These are phyloP conservation scores for Acleris literana DNA, from an alignment of 2,888 invertebrate species.

Conservation along the genomic window DNA sequence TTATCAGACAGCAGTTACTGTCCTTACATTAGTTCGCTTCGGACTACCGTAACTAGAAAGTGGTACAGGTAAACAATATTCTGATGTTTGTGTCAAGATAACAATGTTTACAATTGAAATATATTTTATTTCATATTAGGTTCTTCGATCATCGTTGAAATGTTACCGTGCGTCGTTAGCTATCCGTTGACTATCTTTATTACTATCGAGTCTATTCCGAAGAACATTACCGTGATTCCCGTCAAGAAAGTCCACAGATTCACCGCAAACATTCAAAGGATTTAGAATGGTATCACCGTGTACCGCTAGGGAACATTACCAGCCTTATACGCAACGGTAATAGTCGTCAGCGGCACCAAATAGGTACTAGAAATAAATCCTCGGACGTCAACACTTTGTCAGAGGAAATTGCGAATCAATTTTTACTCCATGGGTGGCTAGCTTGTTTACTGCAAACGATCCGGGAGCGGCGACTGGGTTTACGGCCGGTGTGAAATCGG, in stretches of 20 bases:
- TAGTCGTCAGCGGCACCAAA: slow-evolving; percentile 39
- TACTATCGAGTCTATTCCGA: slow-evolving; percentile 16
- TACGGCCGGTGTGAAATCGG: slow-evolving; percentile 11
- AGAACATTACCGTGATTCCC: slow-evolving; percentile 30
- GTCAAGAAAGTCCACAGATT: slow-evolving; percentile 2
- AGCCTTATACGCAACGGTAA: slow-evolving; percentile 38
- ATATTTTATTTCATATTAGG: not conserved
- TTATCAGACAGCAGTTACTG: slow-evolving; percentile 39
- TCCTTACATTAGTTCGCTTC: slow-evolving; percentile 22
- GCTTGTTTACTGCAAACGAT: slow-evolving; percentile 20
- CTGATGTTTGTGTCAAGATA: slow-evolving; percentile 21
- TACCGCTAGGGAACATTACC: slow-evolving; percentile 39
- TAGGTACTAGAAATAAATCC: slow-evolving; percentile 37
- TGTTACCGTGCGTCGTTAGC: not conserved
- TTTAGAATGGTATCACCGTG: slow-evolving; percentile 34
- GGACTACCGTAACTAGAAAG: slow-evolving; percentile 24
- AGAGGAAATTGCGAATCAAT: slow-evolving; percentile 41
- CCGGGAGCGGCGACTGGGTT: slow-evolving; percentile 3
- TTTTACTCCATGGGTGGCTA: slow-evolving; percentile 40
- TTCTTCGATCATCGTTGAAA: not conserved
- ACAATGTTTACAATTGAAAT: slow-evolving; percentile 14
- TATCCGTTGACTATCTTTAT: slow-evolving; percentile 13
- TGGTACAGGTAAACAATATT: slow-evolving; percentile 31
- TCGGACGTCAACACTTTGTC: slow-evolving; percentile 39
- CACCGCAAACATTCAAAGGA: slow-evolving; percentile 16